These are phyloP conservation scores for Trachelus tabidus DNA, from an alignment of 2,888 invertebrate species.

Conservation along the genomic window DNA sequence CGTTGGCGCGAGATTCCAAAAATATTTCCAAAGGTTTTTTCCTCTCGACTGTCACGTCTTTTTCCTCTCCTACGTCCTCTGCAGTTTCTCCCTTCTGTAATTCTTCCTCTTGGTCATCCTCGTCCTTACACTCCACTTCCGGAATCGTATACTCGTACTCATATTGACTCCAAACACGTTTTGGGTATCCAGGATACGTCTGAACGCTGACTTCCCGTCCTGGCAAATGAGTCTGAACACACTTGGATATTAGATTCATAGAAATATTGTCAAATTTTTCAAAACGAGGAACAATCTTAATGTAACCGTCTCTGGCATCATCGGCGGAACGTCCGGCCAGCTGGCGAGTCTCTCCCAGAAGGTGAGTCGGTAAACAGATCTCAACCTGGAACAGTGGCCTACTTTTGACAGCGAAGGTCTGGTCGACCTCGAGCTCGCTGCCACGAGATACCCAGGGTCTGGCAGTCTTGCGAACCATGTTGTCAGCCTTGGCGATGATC, in stretches of 20 bases:
- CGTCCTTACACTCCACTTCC: conserved; percentile 18
- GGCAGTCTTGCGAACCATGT: conserved; percentile 34
- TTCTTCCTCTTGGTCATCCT: conserved; percentile 13
- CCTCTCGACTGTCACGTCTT: conserved; percentile 27
- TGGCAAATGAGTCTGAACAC: conserved; percentile 71
- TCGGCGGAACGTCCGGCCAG: conserved; percentile 67
- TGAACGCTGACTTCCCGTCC: conserved; percentile 46
- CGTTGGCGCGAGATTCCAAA: conserved; percentile 29
- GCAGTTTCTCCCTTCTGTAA: background rate
- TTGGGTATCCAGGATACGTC: conserved; percentile 55
- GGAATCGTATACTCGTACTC: conserved; percentile 26
- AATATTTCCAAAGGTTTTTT: conserved; percentile 33
- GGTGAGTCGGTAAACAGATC: conserved; percentile 34
- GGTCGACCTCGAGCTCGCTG: conserved; percentile 74
- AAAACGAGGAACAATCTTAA: conserved; percentile 71
- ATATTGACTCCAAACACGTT: conserved; percentile 61
- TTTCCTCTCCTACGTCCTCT: conserved; percentile 16
- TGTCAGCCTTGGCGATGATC: conserved; percentile 30
- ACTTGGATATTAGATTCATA: conserved; percentile 70
- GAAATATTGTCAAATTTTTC: conserved; percentile 70
- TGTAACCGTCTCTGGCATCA: conserved; percentile 74
- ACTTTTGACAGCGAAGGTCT: conserved; percentile 66
- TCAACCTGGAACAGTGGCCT: conserved; percentile 76
- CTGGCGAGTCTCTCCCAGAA: conserved; percentile 16
- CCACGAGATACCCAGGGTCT: conserved; percentile 72